Evolutionary conservation across 2,888 invertebrate species (phyloP).

Genomic region (Nymphalis urticae): DNA sequence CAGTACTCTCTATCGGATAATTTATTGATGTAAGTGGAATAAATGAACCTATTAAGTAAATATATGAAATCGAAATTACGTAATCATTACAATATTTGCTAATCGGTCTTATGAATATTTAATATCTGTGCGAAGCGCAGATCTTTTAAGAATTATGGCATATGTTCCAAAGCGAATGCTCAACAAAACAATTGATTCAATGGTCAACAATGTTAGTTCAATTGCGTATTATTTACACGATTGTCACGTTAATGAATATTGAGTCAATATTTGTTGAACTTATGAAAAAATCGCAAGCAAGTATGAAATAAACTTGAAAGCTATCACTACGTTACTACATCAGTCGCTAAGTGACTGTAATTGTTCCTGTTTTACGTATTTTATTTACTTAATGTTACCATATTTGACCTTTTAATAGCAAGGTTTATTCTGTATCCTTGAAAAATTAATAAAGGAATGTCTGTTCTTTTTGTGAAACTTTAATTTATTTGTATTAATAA

Average conservation of each 20-base stretch:
- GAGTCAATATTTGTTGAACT: conserved; percentile 29
- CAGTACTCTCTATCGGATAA: not conserved
- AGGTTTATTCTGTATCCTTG: not conserved
- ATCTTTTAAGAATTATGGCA: conserved; percentile 5
- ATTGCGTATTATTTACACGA: conserved; percentile 18
- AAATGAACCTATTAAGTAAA: no score
- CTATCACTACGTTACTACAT: not conserved
- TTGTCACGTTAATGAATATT: conserved; percentile 4
- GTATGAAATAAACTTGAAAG: not conserved
- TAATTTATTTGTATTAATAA: no score
- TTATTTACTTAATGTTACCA: not conserved
- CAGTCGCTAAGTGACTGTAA: not conserved
- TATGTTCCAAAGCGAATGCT: conserved; percentile 11
- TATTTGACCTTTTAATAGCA: not conserved
- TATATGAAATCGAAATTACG: not conserved
- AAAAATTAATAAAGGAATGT: no score
- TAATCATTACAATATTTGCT: conserved; percentile 14
- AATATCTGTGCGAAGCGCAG: not conserved
- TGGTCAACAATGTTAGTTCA: conserved; percentile 20
- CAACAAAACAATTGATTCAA: conserved; percentile 20
- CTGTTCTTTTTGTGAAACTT: not conserved
- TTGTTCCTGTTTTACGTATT: not conserved
- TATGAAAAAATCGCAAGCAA: conserved; percentile 23
- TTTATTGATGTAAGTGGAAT: not conserved
- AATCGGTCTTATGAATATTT: conserved; percentile 17